phyloP scores from a whole-genome alignment of 2,113 vertebrate genomes.

The Pachycephala philippinensis region DNA sequence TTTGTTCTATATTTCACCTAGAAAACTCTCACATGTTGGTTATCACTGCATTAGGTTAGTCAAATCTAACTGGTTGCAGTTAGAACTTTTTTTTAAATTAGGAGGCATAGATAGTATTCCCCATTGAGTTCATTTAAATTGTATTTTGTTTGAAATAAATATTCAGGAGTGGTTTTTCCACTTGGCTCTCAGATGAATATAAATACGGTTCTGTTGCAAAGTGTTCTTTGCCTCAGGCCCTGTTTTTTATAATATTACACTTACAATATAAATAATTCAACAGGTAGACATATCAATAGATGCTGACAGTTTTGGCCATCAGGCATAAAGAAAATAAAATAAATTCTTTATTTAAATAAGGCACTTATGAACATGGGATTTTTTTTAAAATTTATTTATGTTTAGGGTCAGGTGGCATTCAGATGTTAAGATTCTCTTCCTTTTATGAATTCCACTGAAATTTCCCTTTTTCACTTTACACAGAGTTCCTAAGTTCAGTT shows the following conservation, averaged over 20 bases:
- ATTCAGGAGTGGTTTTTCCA: not conserved
- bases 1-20: not conserved
- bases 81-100: not conserved
- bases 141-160: not conserved
- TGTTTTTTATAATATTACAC: not conserved
- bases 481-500: not conserved
- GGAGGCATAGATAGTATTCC: not conserved
- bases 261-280: not conserved
- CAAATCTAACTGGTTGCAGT: not conserved
- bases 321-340: not conserved
- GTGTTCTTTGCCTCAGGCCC: not conserved
- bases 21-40: not conserved
- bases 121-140: not conserved
- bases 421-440: not conserved
- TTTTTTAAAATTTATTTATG: not conserved
- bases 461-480: not conserved
- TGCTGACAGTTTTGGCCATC: not conserved
- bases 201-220: not conserved
- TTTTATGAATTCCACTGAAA: not conserved
- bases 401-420: not conserved
- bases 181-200: not conserved
- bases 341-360: not conserved
- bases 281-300: not conserved
- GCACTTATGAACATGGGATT: not conserved
- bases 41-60: not conserved